A percentile compares a stretch with the other conserved stretches of the same genome.
These are phyloP conservation scores for Meriones unguiculatus DNA, from an alignment of 2,113 vertebrate species.

Conservation along the genomic window DNA sequence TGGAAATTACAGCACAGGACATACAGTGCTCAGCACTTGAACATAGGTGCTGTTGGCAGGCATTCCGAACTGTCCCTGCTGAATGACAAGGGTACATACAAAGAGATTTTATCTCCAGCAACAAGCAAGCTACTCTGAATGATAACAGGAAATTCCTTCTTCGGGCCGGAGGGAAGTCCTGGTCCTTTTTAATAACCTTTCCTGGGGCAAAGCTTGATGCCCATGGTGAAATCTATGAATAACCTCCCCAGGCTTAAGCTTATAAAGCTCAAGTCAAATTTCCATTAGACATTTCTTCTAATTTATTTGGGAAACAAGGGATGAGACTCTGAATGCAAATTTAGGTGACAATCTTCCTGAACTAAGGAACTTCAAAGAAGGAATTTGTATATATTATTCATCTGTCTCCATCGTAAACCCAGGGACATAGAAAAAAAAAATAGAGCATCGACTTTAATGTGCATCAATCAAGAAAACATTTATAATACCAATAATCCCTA, in stretches of 20 bases:
- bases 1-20: neutral
- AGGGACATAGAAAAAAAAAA: neutral
- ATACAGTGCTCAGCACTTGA: neutral
- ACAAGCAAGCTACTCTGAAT: neutral
- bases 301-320: slow-evolving; percentile 46
- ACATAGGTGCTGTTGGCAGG: neutral
- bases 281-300: slow-evolving; percentile 36
- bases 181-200: slow-evolving; percentile 53
- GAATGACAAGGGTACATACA: neutral
- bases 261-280: slow-evolving; percentile 52
- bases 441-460: neutral
- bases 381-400: slow-evolving; percentile 24
- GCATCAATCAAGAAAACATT: neutral
- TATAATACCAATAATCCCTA: neutral
- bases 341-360: slow-evolving; percentile 25
- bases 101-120: slow-evolving; percentile 34
- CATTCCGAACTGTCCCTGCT: neutral
- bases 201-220: slow-evolving; percentile 37
- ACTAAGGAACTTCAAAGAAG: slow-evolving; percentile 50
- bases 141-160: slow-evolving; percentile 43
- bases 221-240: slow-evolving; percentile 46
- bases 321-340: slow-evolving; percentile 24
- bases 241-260: slow-evolving; percentile 36
- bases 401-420: neutral
- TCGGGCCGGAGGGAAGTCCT: neutral